phyloP scores from a whole-genome alignment of 2,888 invertebrate species.

The Thumatha senex region DNA sequence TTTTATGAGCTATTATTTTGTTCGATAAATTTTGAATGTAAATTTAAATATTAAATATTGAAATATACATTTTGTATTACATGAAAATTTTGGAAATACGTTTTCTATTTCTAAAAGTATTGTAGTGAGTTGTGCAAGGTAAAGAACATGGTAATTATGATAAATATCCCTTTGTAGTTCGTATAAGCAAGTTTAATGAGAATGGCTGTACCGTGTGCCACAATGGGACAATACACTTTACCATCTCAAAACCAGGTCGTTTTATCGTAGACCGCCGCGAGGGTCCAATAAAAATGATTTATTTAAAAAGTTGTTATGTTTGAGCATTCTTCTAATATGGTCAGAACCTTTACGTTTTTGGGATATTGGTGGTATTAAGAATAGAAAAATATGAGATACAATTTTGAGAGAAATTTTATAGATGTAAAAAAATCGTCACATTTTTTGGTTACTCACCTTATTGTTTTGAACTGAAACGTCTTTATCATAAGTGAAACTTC shows the following conservation, averaged over 20 bases:
- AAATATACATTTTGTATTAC: too few relatives aligned
- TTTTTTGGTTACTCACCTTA: too few relatives aligned
- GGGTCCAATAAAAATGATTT: slow-evolving; percentile 35
- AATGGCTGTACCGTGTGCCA: slow-evolving; percentile 9
- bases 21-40: too few relatives aligned
- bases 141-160: slow-evolving; percentile 25
- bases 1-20: too few relatives aligned
- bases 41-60: too few relatives aligned
- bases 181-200: slow-evolving; percentile 30
- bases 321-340: slow-evolving; percentile 13
- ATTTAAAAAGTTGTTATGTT: slow-evolving; percentile 25
- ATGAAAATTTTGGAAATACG: too few relatives aligned
- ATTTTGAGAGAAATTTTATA: too few relatives aligned
- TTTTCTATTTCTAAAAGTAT: neutral
- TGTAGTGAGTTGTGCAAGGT: slow-evolving; percentile 7
- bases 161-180: slow-evolving; percentile 26
- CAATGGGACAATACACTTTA: slow-evolving; percentile 19
- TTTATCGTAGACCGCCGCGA: slow-evolving; percentile 23
- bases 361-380: slow-evolving; percentile 4
- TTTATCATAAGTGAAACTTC: too few relatives aligned
- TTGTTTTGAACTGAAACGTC: too few relatives aligned
- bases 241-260: slow-evolving; percentile 16
- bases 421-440: too few relatives aligned
- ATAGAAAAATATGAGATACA: slow-evolving; percentile 1
- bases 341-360: slow-evolving; percentile 8